Evolutionary conservation across 2,113 vertebrate genomes (phyloP).

Genomic region (Meles meles): DNA sequence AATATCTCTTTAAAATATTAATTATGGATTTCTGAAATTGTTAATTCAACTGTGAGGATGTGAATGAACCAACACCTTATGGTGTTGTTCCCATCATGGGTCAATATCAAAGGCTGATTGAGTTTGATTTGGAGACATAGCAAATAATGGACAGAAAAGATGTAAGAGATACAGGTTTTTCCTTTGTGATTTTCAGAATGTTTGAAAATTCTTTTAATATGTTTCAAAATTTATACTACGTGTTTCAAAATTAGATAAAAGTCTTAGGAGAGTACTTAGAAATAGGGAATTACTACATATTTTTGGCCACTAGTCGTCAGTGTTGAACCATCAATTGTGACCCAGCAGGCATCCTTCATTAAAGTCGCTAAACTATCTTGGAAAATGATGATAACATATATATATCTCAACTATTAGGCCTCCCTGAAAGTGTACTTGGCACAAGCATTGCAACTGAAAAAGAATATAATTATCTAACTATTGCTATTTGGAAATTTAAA

Average conservation of each 20-base stretch:
- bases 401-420: neutral
- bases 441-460: neutral
- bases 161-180: neutral
- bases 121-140: neutral
- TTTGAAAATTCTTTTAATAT: neutral
- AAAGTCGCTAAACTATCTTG: conserved; percentile 1
- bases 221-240: neutral
- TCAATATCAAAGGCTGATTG: neutral
- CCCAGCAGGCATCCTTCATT: neutral
- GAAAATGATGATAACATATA: conserved; percentile 30
- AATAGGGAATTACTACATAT: conserved; percentile 1
- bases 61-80: neutral
- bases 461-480: neutral
- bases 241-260: conserved; percentile 42
- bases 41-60: neutral
- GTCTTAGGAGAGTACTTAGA: neutral
- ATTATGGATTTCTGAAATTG: neutral
- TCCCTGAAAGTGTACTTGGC: conserved; percentile 11
- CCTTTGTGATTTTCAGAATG: neutral
- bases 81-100: neutral
- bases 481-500: conserved; percentile 39
- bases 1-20: neutral
- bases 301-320: conserved; percentile 81
- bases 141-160: neutral
- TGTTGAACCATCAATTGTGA: conserved; percentile 68